phyloP scores from a whole-genome alignment of 2,113 vertebrate genomes.

The Tupaia tana region DNA sequence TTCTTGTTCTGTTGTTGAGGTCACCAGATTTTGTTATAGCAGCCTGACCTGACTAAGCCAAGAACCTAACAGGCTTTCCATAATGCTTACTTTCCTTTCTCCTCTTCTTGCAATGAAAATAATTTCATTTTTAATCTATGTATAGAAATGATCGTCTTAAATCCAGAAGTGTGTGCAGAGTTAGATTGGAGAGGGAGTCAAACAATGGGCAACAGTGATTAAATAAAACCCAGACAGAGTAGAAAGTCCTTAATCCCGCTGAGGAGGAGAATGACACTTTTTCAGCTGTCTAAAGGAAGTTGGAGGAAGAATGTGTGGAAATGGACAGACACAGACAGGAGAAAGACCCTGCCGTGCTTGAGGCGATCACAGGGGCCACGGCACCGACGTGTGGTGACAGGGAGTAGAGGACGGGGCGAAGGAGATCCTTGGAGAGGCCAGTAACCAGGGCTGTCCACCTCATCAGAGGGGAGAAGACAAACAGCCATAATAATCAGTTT shows the following conservation, averaged over 20 bases:
- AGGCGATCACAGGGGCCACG: fast-evolving
- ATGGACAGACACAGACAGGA: background rate
- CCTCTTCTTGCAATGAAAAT: background rate
- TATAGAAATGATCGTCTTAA: background rate
- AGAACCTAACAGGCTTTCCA: background rate
- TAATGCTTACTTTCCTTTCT: background rate
- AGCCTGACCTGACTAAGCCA: background rate
- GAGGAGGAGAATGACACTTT: background rate
- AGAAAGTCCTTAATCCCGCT: background rate
- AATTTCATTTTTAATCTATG: background rate
- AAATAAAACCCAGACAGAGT: too few species aligned
- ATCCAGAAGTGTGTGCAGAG: background rate
- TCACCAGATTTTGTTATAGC: background rate
- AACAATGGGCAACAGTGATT: background rate
- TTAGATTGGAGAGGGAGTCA: background rate
- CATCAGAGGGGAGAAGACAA: background rate
- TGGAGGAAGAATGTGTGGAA: too few species aligned
- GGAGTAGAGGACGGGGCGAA: background rate
- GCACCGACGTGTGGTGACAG: too few species aligned
- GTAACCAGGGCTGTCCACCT: background rate
- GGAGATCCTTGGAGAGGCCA: background rate
- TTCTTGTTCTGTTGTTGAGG: too few species aligned
- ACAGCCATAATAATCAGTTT: background rate
- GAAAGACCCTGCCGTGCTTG: background rate
- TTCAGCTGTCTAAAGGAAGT: background rate